Base-by-base conservation (phyloP, 2,113 vertebrate genomes). In the Leucopternis melanops region DNA sequence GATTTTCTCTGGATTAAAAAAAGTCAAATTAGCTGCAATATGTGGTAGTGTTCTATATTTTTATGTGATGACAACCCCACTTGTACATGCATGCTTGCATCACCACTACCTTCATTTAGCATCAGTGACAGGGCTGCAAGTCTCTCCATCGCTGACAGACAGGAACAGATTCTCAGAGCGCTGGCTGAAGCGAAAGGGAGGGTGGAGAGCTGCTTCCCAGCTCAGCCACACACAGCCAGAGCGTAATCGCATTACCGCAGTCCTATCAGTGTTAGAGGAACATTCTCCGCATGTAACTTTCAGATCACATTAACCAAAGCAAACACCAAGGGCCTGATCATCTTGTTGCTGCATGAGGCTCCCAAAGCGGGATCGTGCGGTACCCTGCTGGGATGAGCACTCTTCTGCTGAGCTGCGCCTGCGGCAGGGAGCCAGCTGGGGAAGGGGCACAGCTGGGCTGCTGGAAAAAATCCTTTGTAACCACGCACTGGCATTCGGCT, bases 231-330 rank as follows among this genome's bases (percentile, higher is more conserved):
- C 7, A 0, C 66, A 74, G n/a, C 26, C 23, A 1, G 66, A 90
- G 22, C 14, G 5, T 42, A 91, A 91, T 57, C 8, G 0, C 50
- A 58, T 94, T 52, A 18, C 38, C 42, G 38, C 36, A 16, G 49
- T 22, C 59, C 32, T 70, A 5, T 55, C 47, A 34, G 44, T 6
- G 34, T 61, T n/a, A 86, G 49, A 34, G 27, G 58, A 86, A 70
- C 18, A 9, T 50, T 86, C 58, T 73, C 83, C 2, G 0, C 20
- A 1, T 49, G 63, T 36, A 81, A 66, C 78, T 89, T 91, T 87
- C 93, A 81, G 55, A 74, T 86, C 65, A 26, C 42, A 71, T 92
- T 81, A 95, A 65, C 57, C n/a, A 80, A 90, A 85, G 70, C 77
- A 92, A 85, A 83, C 11, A 81, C 20, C 52, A 58, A 71, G 44